Conservation (phyloP, 2,113 vertebrate genomes). For the Chaenocephalus aceratus region DNA sequence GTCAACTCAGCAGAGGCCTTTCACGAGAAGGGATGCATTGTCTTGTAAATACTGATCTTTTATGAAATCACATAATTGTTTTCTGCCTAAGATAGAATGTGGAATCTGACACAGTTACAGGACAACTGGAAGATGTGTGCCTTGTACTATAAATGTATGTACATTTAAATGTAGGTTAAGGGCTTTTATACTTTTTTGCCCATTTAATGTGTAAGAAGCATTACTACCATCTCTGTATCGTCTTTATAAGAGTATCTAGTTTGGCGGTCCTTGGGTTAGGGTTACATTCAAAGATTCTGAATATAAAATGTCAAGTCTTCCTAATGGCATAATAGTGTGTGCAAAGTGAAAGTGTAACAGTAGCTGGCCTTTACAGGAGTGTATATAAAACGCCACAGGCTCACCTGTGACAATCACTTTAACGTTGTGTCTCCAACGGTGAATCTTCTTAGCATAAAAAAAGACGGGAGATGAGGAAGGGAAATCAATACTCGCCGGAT, state of each 20-base stretch:
- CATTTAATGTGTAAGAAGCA: not conserved
- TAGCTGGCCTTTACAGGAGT: slow-evolving; percentile 62
- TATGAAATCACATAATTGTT: slow-evolving; percentile 3
- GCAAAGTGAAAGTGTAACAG: slow-evolving; percentile 50
- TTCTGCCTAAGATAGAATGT: not conserved
- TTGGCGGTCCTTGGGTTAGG: not conserved
- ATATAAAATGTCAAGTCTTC: not conserved
- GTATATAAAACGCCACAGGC: slow-evolving; percentile 65
- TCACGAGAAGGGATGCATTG: not conserved
- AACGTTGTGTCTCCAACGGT: slow-evolving; percentile 74
- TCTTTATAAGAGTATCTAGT: not conserved
- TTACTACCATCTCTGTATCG: not conserved
- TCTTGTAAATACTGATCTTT: slow-evolving; percentile 13
- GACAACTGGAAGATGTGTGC: not conserved
- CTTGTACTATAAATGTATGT: not conserved
- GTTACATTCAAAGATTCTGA: not conserved
- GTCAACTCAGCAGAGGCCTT: slow-evolving; percentile 25
- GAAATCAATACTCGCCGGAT: slow-evolving; percentile 85
- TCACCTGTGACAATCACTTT: slow-evolving; percentile 79
- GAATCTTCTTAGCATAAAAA: slow-evolving; percentile 82
- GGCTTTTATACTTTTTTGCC: not conserved
- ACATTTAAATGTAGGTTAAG: not conserved
- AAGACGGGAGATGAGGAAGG: slow-evolving; percentile 64
- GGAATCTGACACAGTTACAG: not conserved
- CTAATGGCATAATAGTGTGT: slow-evolving; percentile 30